Evolutionary conservation across 1,140 invertebrate genomes (phyloP), one percentile per base, ranked within the genome.

Genomic region (Atta colombica): DNA sequence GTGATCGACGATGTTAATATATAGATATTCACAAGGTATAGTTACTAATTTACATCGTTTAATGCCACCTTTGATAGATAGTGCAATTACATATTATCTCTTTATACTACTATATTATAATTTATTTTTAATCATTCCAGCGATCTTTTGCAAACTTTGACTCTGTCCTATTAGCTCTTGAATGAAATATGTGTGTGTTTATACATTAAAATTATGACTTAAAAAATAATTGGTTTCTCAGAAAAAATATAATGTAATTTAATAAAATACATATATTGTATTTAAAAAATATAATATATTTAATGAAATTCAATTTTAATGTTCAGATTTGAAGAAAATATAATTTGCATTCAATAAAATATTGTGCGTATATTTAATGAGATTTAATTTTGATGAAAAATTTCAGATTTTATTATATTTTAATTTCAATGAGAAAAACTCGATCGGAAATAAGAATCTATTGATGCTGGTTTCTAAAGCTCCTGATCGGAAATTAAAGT

Each of bases 1-100:
- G 89, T 88, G 80, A 61, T 65, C 84, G 87, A 90, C 90, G 88
- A 90, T 92, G 90, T 89, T 91, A 93, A 89, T 91, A 90, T 89
- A 89, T 91, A 91, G 88, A 45, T 91, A 91, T 88, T 72, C 49
- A 25, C 66, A 6, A 16, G 71, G 61, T 71, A 16, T 58, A 61
- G 74, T 55, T 45, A 39, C 66, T 88, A 88, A 88, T 86, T 86
- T 58, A 65, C 63, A 58, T 88, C 55, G 58, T 88, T 45, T 88
- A 88, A 88, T 88, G 51, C 53, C 66, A 51, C 53, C 21, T 39
- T 75, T 84, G 80, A 84, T 84, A 45, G 28, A 74, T 63, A 14
- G 3, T 31, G 14, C 35, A 65, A 51, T 65, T 35, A 53, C 3
- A 39, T 16, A 58, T n/a, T 18, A 25, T 78, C 72, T 85, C 14